Evolutionary conservation across 1,140 invertebrate species (phyloP).

Genomic region (Drosophila murphyi): DNA sequence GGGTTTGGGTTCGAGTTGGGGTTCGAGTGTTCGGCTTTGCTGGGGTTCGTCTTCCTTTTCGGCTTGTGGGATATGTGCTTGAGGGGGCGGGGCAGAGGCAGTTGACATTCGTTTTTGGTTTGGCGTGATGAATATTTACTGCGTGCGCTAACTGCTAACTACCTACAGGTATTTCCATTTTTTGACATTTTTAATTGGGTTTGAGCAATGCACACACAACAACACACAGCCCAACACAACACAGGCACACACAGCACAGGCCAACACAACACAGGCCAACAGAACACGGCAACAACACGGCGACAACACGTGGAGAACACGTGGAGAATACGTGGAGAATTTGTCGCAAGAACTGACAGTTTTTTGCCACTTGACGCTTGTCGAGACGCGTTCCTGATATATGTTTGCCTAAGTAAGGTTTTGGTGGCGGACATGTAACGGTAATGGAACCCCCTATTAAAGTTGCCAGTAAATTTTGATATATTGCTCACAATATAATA

Average conservation of each 20-base stretch:
- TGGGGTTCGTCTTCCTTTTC: too few species aligned
- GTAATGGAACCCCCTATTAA: constrained; percentile 50
- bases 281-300: constrained; percentile 2
- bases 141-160: constrained; percentile 83
- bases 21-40: constrained; percentile 43
- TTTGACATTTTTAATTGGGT: constrained; percentile 83
- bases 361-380: constrained; percentile 38
- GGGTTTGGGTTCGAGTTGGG: constrained; percentile 30
- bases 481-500: background rate
- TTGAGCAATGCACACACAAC: constrained; percentile 60
- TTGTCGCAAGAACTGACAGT: constrained; percentile 37
- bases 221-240: background rate
- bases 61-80: too few species aligned
- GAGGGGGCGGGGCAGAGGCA: background rate
- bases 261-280: background rate
- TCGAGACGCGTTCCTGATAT: background rate
- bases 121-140: constrained; percentile 82
- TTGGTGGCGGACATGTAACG: constrained; percentile 25
- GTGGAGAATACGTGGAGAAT: background rate
- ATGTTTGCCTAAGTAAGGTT: constrained; percentile 12
- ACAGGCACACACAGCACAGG: background rate
- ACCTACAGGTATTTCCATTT: constrained; percentile 82
- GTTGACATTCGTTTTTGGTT: constrained; percentile 43
- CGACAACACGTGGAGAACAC: constrained; percentile 3
- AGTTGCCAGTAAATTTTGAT: constrained; percentile 2